A percentile compares a stretch with the other conserved stretches of the same genome.
phyloP scores from a whole-genome alignment of 92 coral and sea anemone species.

The Epizoanthus stellaris region DNA sequence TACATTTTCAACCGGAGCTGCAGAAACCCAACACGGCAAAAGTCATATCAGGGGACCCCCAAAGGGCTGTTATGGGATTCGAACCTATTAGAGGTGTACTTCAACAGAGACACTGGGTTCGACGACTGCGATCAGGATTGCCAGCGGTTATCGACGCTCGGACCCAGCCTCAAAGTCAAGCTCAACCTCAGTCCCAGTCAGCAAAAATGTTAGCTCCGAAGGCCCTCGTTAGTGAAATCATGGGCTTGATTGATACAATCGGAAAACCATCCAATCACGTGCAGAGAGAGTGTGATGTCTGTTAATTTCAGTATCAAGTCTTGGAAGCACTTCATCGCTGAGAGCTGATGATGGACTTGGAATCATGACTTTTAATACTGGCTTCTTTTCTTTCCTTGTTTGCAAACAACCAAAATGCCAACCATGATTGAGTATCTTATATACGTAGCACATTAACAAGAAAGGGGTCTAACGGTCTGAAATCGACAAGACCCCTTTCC shows the following conservation, averaged over 20 bases:
- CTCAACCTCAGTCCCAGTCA: neutral
- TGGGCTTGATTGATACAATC: slow-evolving; percentile 32
- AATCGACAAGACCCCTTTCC: no score
- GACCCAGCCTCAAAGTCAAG: neutral
- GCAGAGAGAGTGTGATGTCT: neutral
- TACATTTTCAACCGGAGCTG: neutral
- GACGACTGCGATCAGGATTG: slow-evolving; percentile 14
- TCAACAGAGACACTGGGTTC: slow-evolving; percentile 6
- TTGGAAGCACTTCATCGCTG: no score
- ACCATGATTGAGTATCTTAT: no score
- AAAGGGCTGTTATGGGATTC: slow-evolving; percentile 31
- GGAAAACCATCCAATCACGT: slow-evolving; percentile 5
- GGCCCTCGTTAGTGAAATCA: slow-evolving; percentile 17
- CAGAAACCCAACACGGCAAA: neutral
- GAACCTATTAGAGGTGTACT: slow-evolving; percentile 36
- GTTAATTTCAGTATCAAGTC: neutral
- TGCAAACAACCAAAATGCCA: no score
- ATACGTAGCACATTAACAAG: no score
- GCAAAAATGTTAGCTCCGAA: slow-evolving; percentile 20
- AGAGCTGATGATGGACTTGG: no score
- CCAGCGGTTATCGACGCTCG: neutral
- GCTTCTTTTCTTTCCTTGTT: no score
- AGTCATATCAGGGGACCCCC: neutral
- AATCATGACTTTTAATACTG: no score
- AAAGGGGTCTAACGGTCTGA: no score